These are phyloP conservation scores for rabbit (Oryctolagus cuniculus) DNA, from an alignment of 2,113 vertebrate genomes.

Conservation along the genomic window DNA sequence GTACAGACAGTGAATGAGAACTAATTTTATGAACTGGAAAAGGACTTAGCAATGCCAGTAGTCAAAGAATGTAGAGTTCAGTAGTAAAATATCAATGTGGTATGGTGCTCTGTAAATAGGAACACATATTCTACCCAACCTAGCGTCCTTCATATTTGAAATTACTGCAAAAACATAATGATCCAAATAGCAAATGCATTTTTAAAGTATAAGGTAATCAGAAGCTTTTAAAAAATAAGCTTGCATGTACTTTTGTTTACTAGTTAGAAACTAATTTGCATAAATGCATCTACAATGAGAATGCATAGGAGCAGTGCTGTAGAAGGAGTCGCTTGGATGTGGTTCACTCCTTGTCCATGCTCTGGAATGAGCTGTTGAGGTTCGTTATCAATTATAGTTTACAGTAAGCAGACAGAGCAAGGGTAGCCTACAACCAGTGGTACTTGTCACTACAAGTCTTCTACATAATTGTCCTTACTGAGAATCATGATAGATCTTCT, in stretches of 20 bases:
- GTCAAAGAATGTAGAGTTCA: background rate
- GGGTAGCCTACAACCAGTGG: background rate
- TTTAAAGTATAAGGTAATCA: background rate
- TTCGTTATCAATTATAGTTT: background rate
- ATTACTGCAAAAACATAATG: background rate
- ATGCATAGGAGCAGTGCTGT: background rate
- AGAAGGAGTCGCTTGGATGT: background rate
- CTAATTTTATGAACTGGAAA: background rate
- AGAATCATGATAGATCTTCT: background rate
- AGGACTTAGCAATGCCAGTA: background rate
- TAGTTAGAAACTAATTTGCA: background rate
- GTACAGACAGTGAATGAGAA: background rate
- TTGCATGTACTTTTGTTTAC: background rate
- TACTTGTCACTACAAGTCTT: background rate
- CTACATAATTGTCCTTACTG: background rate
- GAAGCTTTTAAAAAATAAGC: conserved; percentile 23
- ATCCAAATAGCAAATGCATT: background rate
- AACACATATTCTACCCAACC: background rate
- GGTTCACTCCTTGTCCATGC: background rate
- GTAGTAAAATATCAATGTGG: background rate
- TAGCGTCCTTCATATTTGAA: background rate
- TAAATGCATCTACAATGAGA: background rate
- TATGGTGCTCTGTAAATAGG: background rate
- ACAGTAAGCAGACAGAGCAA: background rate
- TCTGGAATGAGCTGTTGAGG: background rate